Evolutionary conservation across 2,113 vertebrate species (phyloP).

Genomic region (Nestor notabilis): DNA sequence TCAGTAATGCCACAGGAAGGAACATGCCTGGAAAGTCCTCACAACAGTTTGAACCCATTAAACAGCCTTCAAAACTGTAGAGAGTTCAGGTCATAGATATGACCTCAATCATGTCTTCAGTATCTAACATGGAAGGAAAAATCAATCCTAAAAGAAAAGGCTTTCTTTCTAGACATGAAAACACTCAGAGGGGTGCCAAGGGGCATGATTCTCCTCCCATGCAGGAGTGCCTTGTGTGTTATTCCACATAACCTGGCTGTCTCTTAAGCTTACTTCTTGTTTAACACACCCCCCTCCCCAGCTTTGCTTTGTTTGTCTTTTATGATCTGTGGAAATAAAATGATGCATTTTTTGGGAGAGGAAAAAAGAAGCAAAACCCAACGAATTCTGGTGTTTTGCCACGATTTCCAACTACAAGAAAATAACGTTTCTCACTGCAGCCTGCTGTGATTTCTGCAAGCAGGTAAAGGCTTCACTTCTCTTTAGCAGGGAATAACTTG

Average conservation of each 20-base stretch:
- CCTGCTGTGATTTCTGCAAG: background rate
- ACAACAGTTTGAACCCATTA: background rate
- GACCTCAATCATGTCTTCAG: background rate
- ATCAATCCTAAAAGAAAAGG: background rate
- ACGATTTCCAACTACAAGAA: background rate
- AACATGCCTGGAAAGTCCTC: background rate
- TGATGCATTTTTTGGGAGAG: background rate
- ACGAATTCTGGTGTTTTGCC: slow-evolving; percentile 10
- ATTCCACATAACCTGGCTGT: background rate
- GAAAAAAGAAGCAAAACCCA: background rate
- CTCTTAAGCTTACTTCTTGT: background rate
- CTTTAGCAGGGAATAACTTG: background rate
- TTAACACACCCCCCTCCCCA: background rate
- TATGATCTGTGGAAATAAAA: background rate
- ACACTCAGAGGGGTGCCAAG: background rate
- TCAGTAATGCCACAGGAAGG: background rate
- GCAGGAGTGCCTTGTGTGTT: background rate
- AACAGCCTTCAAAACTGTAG: background rate
- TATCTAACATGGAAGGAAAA: background rate
- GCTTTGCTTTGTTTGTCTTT: background rate
- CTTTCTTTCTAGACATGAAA: background rate
- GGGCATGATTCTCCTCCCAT: background rate
- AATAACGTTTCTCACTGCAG: background rate
- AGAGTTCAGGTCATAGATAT: background rate
- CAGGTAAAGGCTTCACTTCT: background rate